A percentile compares a stretch with the other conserved stretches of the same genome.
Evolutionary conservation across 2,888 invertebrate species (phyloP).

Genomic region (Nomada lathburiana): DNA sequence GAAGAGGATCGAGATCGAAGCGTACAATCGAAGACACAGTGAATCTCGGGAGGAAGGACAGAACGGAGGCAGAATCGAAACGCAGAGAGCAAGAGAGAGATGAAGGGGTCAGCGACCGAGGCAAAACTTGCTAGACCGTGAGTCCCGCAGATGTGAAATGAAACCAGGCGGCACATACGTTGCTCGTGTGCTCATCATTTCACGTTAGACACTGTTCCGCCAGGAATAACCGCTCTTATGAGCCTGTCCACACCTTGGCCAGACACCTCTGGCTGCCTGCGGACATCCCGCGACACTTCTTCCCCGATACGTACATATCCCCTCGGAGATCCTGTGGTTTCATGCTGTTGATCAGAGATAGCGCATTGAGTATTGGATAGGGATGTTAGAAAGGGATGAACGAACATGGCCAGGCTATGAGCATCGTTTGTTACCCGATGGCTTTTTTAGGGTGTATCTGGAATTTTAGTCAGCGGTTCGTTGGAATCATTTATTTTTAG

Average conservation of each 20-base stretch:
- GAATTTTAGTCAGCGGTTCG: too few relatives aligned
- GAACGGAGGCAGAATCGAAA: conserved; percentile 49
- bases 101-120: conserved; percentile 78
- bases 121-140: conserved; percentile 81
- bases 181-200: conserved; percentile 54
- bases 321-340: not conserved
- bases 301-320: not conserved
- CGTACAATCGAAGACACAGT: conserved; percentile 14
- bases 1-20: conserved; percentile 28
- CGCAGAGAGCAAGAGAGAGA: conserved; percentile 46
- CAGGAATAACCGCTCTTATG: conserved; percentile 6
- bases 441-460: not conserved
- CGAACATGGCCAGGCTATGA: too few relatives aligned
- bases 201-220: conserved; percentile 51
- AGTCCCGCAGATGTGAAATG: conserved; percentile 74
- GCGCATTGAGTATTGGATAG: not conserved
- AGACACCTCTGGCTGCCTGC: not conserved
- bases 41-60: conserved; percentile 32
- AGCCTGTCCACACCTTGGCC: conserved; percentile 3
- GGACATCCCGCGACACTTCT: not conserved
- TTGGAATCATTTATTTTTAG: too few relatives aligned
- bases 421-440: too few relatives aligned
- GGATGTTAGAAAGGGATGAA: not conserved
- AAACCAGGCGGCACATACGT: conserved; percentile 69
- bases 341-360: not conserved